A percentile compares a stretch with the other conserved stretches of the same genome.
Conservation (phyloP, 2,113 vertebrate species). For the Tapirus terrestris region DNA sequence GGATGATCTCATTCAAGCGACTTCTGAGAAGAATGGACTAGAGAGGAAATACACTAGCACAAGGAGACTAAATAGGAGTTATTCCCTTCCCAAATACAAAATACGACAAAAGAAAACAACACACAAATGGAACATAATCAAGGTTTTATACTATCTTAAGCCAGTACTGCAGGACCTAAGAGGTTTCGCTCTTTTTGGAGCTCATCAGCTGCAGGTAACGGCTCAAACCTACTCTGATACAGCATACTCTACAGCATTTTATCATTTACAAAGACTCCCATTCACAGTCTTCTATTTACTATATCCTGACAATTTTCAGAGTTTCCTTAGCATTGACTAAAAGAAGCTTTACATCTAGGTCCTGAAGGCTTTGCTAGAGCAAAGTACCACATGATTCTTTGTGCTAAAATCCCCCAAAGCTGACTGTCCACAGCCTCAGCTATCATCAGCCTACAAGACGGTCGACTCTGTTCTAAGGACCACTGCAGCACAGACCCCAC, state of each 20-base stretch:
- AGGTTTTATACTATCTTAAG: slow-evolving; percentile 46
- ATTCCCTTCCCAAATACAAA: slow-evolving; percentile 2
- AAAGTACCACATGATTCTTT: neutral
- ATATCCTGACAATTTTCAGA: neutral
- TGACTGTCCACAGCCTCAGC: neutral
- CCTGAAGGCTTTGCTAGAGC: neutral
- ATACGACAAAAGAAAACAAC: slow-evolving; percentile 16
- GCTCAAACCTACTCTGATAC: slow-evolving; percentile 53
- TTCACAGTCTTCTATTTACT: neutral
- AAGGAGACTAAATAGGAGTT: slow-evolving; percentile 16
- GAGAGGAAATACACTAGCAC: slow-evolving; percentile 2
- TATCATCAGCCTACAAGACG: neutral
- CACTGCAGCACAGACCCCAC: neutral
- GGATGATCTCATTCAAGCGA: neutral
- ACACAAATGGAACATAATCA: neutral
- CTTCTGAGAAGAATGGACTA: slow-evolving; percentile 32
- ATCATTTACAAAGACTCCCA: neutral
- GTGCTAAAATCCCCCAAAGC: neutral
- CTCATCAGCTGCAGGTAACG: slow-evolving; percentile 91
- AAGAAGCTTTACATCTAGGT: slow-evolving; percentile 26
- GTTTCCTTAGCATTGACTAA: neutral
- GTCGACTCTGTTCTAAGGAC: slow-evolving; percentile 9
- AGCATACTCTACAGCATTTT: neutral
- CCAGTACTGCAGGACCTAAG: slow-evolving; percentile 89
- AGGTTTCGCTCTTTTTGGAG: slow-evolving; percentile 90